A percentile compares a stretch with the other conserved stretches of the same genome.
Conservation (phyloP, 2,888 invertebrate species). For the Hypomecis punctinalis region DNA sequence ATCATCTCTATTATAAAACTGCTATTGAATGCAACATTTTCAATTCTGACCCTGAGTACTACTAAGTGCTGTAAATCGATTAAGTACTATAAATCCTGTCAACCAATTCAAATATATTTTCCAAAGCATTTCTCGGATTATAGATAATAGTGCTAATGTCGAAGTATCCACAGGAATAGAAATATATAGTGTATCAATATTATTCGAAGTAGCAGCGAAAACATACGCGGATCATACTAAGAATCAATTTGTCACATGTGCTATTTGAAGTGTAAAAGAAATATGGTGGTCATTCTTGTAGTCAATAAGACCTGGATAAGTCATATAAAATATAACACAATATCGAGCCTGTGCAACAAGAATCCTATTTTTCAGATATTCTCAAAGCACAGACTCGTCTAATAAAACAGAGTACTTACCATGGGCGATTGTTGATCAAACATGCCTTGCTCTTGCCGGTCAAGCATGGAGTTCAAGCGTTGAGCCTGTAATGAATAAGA, state of each 20-base stretch:
- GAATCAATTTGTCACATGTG: slow-evolving; percentile 23
- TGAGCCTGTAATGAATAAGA: slow-evolving; percentile 76
- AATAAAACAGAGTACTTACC: slow-evolving; percentile 65
- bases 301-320: slow-evolving; percentile 17
- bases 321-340: slow-evolving; percentile 18
- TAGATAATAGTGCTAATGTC: neutral
- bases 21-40: slow-evolving; percentile 12
- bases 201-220: neutral
- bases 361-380: slow-evolving; percentile 19
- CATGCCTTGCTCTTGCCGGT: slow-evolving; percentile 89
- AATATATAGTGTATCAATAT: neutral
- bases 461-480: slow-evolving; percentile 87
- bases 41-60: slow-evolving; percentile 29
- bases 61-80: neutral
- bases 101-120: neutral
- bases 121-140: neutral
- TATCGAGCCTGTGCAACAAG: slow-evolving; percentile 30
- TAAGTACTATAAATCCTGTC: neutral
- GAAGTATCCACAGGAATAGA: neutral
- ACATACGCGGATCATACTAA: slow-evolving; percentile 18
- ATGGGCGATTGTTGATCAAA: slow-evolving; percentile 79
- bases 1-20: neutral
- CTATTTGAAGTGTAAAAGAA: slow-evolving; percentile 16
- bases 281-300: neutral
- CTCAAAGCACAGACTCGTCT: slow-evolving; percentile 36